Evolutionary conservation across 2,888 invertebrate species (phyloP).

Genomic region (Diogma glabrata): DNA sequence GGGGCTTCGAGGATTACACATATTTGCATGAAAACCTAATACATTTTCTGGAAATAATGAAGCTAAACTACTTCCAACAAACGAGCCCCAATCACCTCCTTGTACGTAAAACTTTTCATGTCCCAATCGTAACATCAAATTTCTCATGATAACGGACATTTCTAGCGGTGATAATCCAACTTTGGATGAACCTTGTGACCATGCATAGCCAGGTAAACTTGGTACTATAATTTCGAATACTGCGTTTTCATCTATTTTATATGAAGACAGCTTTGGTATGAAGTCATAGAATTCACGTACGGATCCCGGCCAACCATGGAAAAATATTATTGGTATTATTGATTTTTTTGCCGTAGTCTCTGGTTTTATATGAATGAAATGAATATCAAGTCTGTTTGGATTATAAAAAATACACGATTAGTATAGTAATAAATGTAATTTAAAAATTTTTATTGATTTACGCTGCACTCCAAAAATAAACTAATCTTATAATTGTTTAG

Average conservation of each 20-base stretch:
- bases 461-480: too few species aligned
- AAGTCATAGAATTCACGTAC: constrained; percentile 70
- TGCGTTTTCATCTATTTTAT: constrained; percentile 37
- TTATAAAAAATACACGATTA: background rate
- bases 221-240: constrained; percentile 48
- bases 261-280: constrained; percentile 51
- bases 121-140: constrained; percentile 56
- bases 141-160: constrained; percentile 45
- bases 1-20: constrained; percentile 37
- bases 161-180: constrained; percentile 46
- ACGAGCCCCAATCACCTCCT: constrained; percentile 74
- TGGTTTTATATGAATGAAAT: constrained; percentile 56
- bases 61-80: constrained; percentile 49
- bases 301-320: constrained; percentile 88
- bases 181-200: constrained; percentile 39
- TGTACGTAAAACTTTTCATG: constrained; percentile 53
- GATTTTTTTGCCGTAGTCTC: constrained; percentile 27
- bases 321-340: constrained; percentile 37
- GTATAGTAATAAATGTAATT: background rate
- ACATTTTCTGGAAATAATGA: constrained; percentile 49
- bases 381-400: constrained; percentile 44
- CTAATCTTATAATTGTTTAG: too few species aligned
- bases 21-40: constrained; percentile 49
- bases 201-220: constrained; percentile 38
- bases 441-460: background rate